A percentile compares a stretch with the other conserved stretches of the same genome.
These are phyloP conservation scores for Euplagia quadripunctaria DNA, from an alignment of 2,888 invertebrate species.

Conservation along the genomic window DNA sequence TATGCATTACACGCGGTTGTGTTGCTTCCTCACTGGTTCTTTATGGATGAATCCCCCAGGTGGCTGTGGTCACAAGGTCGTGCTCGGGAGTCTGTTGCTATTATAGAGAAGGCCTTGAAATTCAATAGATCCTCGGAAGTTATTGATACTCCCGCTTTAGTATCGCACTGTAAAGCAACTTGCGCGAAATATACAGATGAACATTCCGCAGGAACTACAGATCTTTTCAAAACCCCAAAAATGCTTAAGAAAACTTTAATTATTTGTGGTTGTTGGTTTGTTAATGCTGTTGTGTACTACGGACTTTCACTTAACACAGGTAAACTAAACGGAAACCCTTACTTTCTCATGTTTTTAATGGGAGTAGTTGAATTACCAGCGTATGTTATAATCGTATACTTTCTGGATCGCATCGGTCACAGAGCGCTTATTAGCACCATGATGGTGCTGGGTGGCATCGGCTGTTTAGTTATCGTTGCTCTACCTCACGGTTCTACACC, in stretches of 20 bases:
- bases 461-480: slow-evolving; percentile 91
- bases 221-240: slow-evolving; percentile 93
- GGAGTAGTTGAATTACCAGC: slow-evolving; percentile 94
- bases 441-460: slow-evolving; percentile 93
- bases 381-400: slow-evolving; percentile 90
- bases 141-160: slow-evolving; percentile 89
- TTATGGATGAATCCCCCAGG: slow-evolving; percentile 95
- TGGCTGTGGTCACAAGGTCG: slow-evolving; percentile 96
- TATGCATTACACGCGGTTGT: slow-evolving; percentile 92
- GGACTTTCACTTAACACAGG: slow-evolving; percentile 94
- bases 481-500: slow-evolving; percentile 89
- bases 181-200: slow-evolving; percentile 80
- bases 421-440: slow-evolving; percentile 92
- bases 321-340: slow-evolving; percentile 93
- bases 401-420: slow-evolving; percentile 93
- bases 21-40: slow-evolving; percentile 93
- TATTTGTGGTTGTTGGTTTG: slow-evolving; percentile 94
- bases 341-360: slow-evolving; percentile 92
- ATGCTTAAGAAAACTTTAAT: slow-evolving; percentile 93
- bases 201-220: slow-evolving; percentile 88
- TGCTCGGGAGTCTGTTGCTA: slow-evolving; percentile 90
- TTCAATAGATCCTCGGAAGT: slow-evolving; percentile 89
- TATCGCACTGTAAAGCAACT: slow-evolving; percentile 88
- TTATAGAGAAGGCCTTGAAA: slow-evolving; percentile 91
- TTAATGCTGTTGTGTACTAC: slow-evolving; percentile 95